Percentiles rank a stretch among this genome's conserved stretches.
Evolutionary conservation across 2,113 vertebrate species (phyloP).

Genomic region (Grallaria varia): DNA sequence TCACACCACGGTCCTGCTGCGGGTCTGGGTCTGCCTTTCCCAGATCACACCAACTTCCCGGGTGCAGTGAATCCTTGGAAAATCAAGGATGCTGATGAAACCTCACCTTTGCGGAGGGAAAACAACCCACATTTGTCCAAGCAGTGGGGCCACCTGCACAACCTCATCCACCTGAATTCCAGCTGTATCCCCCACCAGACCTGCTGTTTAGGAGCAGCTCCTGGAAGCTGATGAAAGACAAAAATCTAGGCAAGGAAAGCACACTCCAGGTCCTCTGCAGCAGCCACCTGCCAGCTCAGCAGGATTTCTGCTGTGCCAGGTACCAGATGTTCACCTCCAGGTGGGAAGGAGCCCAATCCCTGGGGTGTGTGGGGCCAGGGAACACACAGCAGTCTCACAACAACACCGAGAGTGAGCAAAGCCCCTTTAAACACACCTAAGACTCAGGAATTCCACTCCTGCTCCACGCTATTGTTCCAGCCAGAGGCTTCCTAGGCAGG

Average conservation of each 20-base stretch:
- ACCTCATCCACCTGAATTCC: background rate
- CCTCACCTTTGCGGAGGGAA: background rate
- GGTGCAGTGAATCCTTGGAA: fast-evolving
- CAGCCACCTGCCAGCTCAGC: background rate
- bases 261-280: background rate
- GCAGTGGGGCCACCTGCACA: background rate
- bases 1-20: no score
- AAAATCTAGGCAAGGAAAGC: background rate
- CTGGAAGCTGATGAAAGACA: background rate
- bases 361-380: background rate
- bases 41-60: background rate
- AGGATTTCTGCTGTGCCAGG: background rate
- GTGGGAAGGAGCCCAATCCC: fast-evolving
- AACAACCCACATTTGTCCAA: background rate
- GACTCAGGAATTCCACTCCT: fast-evolving
- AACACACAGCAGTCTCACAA: fast-evolving
- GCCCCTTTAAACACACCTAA: background rate
- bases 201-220: background rate
- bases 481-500: background rate
- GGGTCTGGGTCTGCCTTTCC: background rate
- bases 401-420: background rate
- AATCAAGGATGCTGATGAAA: background rate
- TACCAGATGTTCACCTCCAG: background rate
- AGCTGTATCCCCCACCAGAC: background rate
- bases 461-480: background rate